Conservation (phyloP, 1,140 invertebrate genomes). For the Aethina tumida region DNA sequence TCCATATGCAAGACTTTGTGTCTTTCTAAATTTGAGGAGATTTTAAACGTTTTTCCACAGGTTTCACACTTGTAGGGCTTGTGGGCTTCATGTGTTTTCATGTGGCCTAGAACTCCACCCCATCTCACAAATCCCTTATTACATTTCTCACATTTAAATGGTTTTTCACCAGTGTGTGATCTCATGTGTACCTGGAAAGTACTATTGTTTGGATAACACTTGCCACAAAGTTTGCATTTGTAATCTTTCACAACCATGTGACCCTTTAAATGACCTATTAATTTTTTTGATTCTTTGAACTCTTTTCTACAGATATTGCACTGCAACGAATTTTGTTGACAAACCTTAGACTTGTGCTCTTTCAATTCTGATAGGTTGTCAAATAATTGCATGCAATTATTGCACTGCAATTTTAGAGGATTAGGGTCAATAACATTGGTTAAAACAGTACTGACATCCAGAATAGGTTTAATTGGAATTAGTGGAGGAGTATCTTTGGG, state of each 20-base stretch:
- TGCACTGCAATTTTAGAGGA: conserved; percentile 17
- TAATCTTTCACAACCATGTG: conserved; percentile 26
- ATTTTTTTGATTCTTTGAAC: conserved; percentile 24
- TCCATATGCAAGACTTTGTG: conserved; percentile 6
- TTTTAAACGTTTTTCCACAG: conserved; percentile 11
- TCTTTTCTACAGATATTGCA: conserved; percentile 29
- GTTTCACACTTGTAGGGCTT: conserved; percentile 10
- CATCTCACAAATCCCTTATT: conserved; percentile 30
- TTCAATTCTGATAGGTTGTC: conserved; percentile 13
- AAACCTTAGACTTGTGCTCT: conserved; percentile 17
- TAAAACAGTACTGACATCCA: conserved; percentile 11
- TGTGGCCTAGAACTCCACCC: conserved; percentile 21
- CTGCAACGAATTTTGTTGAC: conserved; percentile 17
- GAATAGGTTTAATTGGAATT: conserved; percentile 23
- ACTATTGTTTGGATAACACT: conserved; percentile 24
- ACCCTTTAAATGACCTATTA: conserved; percentile 29
- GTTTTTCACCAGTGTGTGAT: conserved; percentile 39
- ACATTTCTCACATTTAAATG: conserved; percentile 38
- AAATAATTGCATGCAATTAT: conserved; percentile 20
- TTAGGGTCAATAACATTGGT: conserved; percentile 11
- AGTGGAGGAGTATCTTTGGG: conserved; percentile 25
- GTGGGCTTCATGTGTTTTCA: conserved; percentile 3
- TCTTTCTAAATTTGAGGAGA: conserved; percentile 8
- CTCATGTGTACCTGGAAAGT: conserved; percentile 31
- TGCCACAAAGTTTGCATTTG: conserved; percentile 24